Base-by-base conservation (phyloP, 2,113 vertebrate genomes). In the Solea senegalensis region DNA sequence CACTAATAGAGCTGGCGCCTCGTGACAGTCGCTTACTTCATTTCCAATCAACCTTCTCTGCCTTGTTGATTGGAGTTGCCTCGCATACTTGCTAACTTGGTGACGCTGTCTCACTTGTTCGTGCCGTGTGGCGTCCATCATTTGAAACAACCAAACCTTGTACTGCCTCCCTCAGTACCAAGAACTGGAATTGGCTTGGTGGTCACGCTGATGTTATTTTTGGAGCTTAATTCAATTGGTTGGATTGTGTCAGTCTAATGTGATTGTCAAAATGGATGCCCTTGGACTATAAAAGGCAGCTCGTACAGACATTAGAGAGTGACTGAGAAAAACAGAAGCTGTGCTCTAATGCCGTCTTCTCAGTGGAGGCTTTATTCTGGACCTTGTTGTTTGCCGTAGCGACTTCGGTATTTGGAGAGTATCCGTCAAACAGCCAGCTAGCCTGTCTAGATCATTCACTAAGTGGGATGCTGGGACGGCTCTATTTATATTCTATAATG, bases 221-320 rank as follows among this genome's bases (percentile, higher is more conserved):
- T 80, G 78, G 48, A 45, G 54, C 69, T 57, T 89, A 88, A 88
- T 89, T 90, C 75, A 77, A 66, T 90, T 79, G 79, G 71, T 71
- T 51, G 66, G 72, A 83, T 84, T 69, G 80, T 80, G 77, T 83
- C 73, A 3, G 58, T 78, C 74, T 88, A 90, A 91, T 84, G 82
- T 86, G 72, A 89, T 88, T 88, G 85, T 74, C 64, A 65, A 63
- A 84, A 73, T 13, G 61, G 65, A 89, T 74, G 75, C 80, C 90
- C 88, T 90, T 90, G 86, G 59, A 74, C 54, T 54, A 10, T 11
- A 88, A 71, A 78, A 81, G 72, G 81, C 78, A 81, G 87, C 87
- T 86, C 85, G 60, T 72, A 41, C 39, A 67, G 75, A 43, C 75
- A 79, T 84, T 81, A 86, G 57, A 70, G 55, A 70, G 45, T 52